These are phyloP conservation scores for Noctua janthina DNA, from an alignment of 2,888 invertebrate genomes.

Conservation along the genomic window DNA sequence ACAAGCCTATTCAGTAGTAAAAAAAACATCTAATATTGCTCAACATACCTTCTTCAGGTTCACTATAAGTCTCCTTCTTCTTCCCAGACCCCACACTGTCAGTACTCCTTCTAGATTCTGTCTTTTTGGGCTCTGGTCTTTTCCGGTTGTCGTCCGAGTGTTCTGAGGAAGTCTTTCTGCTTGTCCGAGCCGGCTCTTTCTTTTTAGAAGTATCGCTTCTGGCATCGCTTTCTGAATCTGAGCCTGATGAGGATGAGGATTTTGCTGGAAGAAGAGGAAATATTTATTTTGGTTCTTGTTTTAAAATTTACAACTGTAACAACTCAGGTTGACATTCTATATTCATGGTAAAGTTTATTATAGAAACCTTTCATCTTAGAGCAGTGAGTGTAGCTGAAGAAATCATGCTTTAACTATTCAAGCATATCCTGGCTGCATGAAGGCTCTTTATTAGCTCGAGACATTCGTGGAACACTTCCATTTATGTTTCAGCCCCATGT, in stretches of 20 bases:
- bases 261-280: constrained; percentile 70
- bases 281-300: neutral
- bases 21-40: neutral
- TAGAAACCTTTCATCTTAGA: neutral
- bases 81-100: constrained; percentile 81
- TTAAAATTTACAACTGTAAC: neutral
- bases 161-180: constrained; percentile 81
- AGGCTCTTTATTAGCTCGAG: neutral
- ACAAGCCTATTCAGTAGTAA: too few relatives aligned
- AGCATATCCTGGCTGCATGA: neutral
- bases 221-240: constrained; percentile 88
- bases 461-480: neutral
- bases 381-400: neutral
- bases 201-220: constrained; percentile 81
- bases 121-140: constrained; percentile 82
- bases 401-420: neutral
- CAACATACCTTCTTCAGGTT: constrained; percentile 94
- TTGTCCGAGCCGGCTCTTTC: constrained; percentile 81
- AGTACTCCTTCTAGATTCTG: constrained; percentile 84
- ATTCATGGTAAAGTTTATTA: neutral
- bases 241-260: constrained; percentile 87
- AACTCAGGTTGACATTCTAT: neutral
- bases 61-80: constrained; percentile 91
- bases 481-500: neutral
- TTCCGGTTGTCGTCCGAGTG: constrained; percentile 81